Base-by-base conservation (phyloP, 2,113 vertebrate genomes). In the Gymnarchus niloticus region DNA sequence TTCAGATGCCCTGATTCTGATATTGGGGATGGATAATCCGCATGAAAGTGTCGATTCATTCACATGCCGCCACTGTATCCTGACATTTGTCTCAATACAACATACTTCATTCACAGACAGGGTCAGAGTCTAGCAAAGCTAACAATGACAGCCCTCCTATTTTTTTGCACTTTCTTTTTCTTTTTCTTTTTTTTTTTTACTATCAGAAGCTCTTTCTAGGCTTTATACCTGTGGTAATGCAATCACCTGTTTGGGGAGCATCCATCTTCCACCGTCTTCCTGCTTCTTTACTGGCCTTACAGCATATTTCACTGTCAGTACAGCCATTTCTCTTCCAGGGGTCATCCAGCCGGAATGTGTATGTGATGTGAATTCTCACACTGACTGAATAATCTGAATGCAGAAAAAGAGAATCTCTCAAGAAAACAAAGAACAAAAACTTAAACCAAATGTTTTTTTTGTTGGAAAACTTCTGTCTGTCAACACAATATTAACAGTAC, bases 241-340 rank as follows among this genome's bases (percentile, higher is more conserved):
- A 17, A 56, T 82, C 80, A 56, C 28, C 80, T 82, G 80, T 41
- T 82, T 54, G 10, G 14, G 4, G 80, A 33, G 80, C 51, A 82
- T 82, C 80, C 51, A 37, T 56, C 51, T 82, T 56, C 80, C 25
- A 28, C 17, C 19, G 80, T 19, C 25, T n/a, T 82, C 80, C 80
- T 82, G 80, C 49, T 82, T 82, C 80, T 19, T 82, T 56, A 17
- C 49, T 51, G 51, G 25, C n/a, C 51, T 19, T 37, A 33, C 14
- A 82, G 49, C 25, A 81, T 81, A 57, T 83, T 56, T 57, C 81
- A 41, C 21, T 57, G 33, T 83, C 81, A 83, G 81, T n/a, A 56
- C 37, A 46, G 81, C 56, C 81, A 6, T 83, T 57, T 57, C 54
- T 57, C 52, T 57, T 44, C 19, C 52, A 56, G 81, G 8, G 81